Conservation (phyloP, 1,140 invertebrate species). For the Dendrolimus punctatus region DNA sequence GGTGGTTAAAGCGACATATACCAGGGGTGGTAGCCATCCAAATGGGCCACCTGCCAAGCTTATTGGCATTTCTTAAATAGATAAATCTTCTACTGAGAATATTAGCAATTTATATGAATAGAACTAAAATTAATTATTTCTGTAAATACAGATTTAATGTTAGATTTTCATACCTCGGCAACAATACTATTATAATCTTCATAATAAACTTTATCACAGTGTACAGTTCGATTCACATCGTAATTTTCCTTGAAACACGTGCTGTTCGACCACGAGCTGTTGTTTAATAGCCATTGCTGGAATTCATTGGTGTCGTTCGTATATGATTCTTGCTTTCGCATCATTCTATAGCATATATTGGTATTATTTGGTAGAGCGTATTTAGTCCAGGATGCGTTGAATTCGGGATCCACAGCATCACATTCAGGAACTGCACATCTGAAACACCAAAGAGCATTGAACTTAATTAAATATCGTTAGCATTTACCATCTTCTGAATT, state of each 20-base stretch:
- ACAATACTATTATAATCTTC: slow-evolving; percentile 55
- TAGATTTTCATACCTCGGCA: slow-evolving; percentile 40
- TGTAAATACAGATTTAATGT: neutral
- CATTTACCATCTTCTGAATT: too few relatives aligned
- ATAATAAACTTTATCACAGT: slow-evolving; percentile 39
- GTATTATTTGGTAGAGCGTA: slow-evolving; percentile 24
- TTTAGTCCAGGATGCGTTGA: slow-evolving; percentile 33
- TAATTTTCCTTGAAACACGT: slow-evolving; percentile 30
- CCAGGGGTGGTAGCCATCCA: too few relatives aligned
- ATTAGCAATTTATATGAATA: too few relatives aligned
- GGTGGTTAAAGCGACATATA: too few relatives aligned
- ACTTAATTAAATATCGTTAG: too few relatives aligned
- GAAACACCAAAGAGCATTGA: slow-evolving; percentile 4
- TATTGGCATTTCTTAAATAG: too few relatives aligned
- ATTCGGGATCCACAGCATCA: slow-evolving; percentile 19
- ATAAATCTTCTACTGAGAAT: too few relatives aligned
- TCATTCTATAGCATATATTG: slow-evolving; percentile 25
- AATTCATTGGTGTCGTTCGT: slow-evolving; percentile 7
- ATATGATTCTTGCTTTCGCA: slow-evolving; percentile 2
- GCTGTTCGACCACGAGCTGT: neutral
- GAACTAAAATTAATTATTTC: too few relatives aligned
- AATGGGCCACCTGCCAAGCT: too few relatives aligned
- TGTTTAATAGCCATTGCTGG: neutral
- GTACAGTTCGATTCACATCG: slow-evolving; percentile 17
- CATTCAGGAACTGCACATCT: slow-evolving; percentile 50